phyloP scores from a whole-genome alignment of 1,140 invertebrate genomes.

The Philotrypesis tridentata region DNA sequence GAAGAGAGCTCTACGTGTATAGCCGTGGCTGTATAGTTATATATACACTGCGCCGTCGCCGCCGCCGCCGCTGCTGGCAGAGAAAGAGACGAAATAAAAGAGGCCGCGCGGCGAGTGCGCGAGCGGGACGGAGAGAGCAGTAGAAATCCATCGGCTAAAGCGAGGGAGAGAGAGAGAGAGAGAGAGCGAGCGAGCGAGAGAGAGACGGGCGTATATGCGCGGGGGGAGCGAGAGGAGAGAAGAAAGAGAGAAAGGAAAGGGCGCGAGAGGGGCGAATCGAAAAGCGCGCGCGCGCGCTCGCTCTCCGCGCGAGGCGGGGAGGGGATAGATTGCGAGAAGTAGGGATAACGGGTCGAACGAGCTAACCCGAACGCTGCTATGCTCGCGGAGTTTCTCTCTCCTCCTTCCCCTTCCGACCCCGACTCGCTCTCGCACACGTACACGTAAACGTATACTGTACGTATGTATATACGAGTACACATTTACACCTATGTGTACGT shows the following conservation, averaged over 20 bases:
- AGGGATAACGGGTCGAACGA: conserved; percentile 75
- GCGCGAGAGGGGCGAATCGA: conserved; percentile 16
- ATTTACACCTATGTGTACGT: conserved; percentile 9
- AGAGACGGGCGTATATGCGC: not conserved
- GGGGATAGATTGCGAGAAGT: conserved; percentile 47
- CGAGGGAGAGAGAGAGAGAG: conserved; percentile 12
- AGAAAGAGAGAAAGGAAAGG: not conserved
- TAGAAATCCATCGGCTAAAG: not conserved
- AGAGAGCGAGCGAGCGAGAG: not conserved
- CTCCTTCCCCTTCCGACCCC: conserved; percentile 50
- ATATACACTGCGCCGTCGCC: too few relatives aligned
- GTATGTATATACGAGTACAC: too few relatives aligned
- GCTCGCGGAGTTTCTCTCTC: conserved; percentile 10
- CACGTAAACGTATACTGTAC: not conserved
- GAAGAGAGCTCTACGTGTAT: not conserved
- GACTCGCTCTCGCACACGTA: conserved; percentile 2
- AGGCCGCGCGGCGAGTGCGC: conserved; percentile 5
- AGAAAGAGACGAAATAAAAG: conserved; percentile 32
- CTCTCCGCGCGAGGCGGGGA: not conserved
- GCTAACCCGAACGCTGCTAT: conserved; percentile 67
- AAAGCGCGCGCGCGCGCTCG: not conserved
- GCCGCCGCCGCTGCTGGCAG: not conserved
- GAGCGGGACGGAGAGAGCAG: conserved; percentile 28
- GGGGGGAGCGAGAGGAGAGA: not conserved
- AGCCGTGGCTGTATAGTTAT: too few relatives aligned